These are phyloP conservation scores for Astropecten irregularis DNA, from an alignment of 53 echinoderm and acorn worm genomes.

Conservation along the genomic window DNA sequence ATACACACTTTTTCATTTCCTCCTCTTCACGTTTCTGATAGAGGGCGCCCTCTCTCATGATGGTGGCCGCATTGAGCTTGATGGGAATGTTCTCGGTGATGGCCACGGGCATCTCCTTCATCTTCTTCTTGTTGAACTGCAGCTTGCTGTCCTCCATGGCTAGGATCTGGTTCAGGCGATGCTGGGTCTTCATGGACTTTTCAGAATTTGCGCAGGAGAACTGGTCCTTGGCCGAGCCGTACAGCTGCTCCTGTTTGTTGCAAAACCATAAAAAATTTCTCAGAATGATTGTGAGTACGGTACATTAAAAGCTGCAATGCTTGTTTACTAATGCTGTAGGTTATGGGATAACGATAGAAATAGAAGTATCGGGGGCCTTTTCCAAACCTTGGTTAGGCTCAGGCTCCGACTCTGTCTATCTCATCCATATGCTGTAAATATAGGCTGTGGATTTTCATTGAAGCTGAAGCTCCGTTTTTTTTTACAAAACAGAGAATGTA, in stretches of 20 bases:
- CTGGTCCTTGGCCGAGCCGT: constrained; percentile 86
- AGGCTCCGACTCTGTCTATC: no score
- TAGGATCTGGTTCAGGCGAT: constrained; percentile 67
- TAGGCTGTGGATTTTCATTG: no score
- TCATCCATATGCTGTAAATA: no score
- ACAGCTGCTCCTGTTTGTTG: constrained; percentile 86
- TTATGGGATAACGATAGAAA: no score
- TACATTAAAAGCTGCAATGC: no score
- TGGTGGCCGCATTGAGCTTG: constrained; percentile 94
- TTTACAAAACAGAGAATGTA: no score
- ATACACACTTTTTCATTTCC: constrained; percentile 86
- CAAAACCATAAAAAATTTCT: no score
- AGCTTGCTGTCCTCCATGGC: constrained; percentile 81
- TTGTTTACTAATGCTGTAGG: no score
- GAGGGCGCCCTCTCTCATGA: constrained; percentile 91
- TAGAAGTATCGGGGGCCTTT: no score
- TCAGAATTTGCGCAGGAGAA: constrained; percentile 89
- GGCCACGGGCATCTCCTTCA: constrained; percentile 64
- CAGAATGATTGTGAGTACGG: no score
- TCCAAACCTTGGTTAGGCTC: no score
- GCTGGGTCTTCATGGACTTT: constrained; percentile 80
- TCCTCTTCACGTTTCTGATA: constrained; percentile 94
- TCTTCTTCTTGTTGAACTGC: constrained; percentile 92
- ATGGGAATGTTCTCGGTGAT: constrained; percentile 80
- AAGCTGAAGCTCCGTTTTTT: no score